Evolutionary conservation across 2,113 vertebrate genomes (phyloP).

Genomic region (Puntigrus tetrazona): DNA sequence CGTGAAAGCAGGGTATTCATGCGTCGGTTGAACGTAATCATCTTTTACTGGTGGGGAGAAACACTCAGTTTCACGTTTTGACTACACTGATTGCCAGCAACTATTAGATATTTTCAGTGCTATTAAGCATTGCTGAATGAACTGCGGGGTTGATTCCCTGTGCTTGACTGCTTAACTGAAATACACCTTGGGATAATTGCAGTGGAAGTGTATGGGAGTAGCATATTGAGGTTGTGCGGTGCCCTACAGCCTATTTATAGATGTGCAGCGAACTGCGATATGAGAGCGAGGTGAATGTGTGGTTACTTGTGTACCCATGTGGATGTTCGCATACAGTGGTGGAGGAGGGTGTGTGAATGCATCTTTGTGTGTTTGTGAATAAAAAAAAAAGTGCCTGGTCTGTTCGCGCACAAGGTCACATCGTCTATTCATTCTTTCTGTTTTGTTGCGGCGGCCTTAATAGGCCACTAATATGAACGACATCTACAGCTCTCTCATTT

Average conservation of each 20-base stretch:
- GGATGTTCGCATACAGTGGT: constrained; percentile 46
- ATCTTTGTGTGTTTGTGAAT: constrained; percentile 54
- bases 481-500: constrained; percentile 51
- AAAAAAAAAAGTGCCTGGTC: constrained; percentile 2
- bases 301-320: constrained; percentile 62
- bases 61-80: constrained; percentile 60
- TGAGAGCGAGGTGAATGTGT: constrained; percentile 69
- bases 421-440: constrained; percentile 49
- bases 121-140: constrained; percentile 73
- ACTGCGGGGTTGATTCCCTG: constrained; percentile 70
- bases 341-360: constrained; percentile 43
- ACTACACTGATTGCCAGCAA: constrained; percentile 67
- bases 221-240: constrained; percentile 77
- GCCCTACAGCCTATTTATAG: constrained; percentile 80
- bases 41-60: background rate
- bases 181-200: constrained; percentile 80
- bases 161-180: constrained; percentile 77
- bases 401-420: constrained; percentile 57
- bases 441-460: constrained; percentile 45
- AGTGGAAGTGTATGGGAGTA: constrained; percentile 74
- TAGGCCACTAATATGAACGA: constrained; percentile 52
- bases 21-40: constrained; percentile 43
- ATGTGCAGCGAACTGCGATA: constrained; percentile 73
- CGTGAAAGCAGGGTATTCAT: constrained; percentile 43
- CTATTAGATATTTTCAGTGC: constrained; percentile 69